phyloP scores from a whole-genome alignment of 37 sponge, comb jelly and placozoan species.

The Spongilla lacustris region DNA sequence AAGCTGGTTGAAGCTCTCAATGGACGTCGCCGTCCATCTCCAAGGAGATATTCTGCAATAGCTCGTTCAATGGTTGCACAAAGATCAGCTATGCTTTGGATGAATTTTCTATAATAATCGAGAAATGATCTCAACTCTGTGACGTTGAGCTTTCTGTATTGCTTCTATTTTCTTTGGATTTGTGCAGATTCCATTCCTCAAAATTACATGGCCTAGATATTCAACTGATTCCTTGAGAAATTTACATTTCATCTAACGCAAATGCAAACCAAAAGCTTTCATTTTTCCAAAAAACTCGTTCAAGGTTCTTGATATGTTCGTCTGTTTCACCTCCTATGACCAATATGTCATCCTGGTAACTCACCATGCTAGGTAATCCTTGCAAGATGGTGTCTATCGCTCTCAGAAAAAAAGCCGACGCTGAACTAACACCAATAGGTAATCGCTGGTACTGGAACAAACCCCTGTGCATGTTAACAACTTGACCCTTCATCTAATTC shows the following conservation, averaged over 20 bases:
- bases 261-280: not conserved
- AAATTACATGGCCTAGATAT: conserved; percentile 24
- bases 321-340: conserved; percentile 19
- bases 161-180: conserved; percentile 7
- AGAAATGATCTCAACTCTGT: conserved; percentile 19
- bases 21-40: conserved; percentile 12
- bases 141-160: conserved; percentile 3
- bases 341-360: conserved; percentile 41
- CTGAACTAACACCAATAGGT: conserved; percentile 33
- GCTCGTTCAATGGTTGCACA: conserved; percentile 18
- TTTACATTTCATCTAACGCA: not conserved
- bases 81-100: conserved; percentile 14
- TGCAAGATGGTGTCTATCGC: conserved; percentile 35
- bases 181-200: not conserved
- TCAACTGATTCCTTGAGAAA: conserved; percentile 10
- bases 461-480: conserved; percentile 50
- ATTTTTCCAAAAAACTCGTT: no score
- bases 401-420: conserved; percentile 30
- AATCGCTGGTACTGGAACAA: conserved; percentile 20
- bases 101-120: conserved; percentile 24
- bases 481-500: conserved; percentile 26
- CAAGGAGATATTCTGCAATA: conserved; percentile 14
- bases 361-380: conserved; percentile 9
- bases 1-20: conserved; percentile 3
- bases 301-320: not conserved